phyloP scores from a whole-genome alignment of 1,140 invertebrate species.

The Scaptomyza graminum region DNA sequence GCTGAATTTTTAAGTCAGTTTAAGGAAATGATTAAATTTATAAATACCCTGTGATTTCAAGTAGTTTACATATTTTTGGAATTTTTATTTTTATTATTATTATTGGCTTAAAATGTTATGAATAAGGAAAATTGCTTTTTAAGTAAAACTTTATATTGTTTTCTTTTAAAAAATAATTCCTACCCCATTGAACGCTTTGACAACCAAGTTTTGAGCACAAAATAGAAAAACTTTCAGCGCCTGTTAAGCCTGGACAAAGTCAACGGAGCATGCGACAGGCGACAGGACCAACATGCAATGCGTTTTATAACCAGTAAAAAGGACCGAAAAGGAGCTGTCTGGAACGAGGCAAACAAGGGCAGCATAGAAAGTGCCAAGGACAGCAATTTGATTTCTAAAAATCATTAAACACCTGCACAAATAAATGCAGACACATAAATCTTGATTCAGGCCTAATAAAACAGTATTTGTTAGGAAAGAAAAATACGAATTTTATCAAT shows the following conservation, averaged over 20 bases:
- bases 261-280: slow-evolving; percentile 71
- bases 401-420: not conserved
- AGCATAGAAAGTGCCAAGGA: not conserved
- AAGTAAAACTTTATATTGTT: no score
- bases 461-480: no score
- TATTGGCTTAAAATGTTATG: no score
- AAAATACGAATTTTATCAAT: not conserved
- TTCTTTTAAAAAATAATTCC: no score
- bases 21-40: not conserved
- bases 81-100: no score
- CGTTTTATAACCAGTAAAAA: slow-evolving; percentile 44
- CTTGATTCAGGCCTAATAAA: not conserved
- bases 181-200: not conserved
- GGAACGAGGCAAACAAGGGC: not conserved
- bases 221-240: slow-evolving; percentile 31
- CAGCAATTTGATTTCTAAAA: not conserved
- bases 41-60: slow-evolving; percentile 4
- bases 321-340: slow-evolving; percentile 13
- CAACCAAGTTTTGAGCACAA: not conserved
- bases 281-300: slow-evolving; percentile 65
- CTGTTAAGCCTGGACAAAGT: slow-evolving; percentile 36
- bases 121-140: no score
- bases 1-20: not conserved
- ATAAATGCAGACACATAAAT: not conserved
- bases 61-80: no score